phyloP scores from a whole-genome alignment of 2,797 vertebrate genomes.

The Notolepis coatsorum region DNA sequence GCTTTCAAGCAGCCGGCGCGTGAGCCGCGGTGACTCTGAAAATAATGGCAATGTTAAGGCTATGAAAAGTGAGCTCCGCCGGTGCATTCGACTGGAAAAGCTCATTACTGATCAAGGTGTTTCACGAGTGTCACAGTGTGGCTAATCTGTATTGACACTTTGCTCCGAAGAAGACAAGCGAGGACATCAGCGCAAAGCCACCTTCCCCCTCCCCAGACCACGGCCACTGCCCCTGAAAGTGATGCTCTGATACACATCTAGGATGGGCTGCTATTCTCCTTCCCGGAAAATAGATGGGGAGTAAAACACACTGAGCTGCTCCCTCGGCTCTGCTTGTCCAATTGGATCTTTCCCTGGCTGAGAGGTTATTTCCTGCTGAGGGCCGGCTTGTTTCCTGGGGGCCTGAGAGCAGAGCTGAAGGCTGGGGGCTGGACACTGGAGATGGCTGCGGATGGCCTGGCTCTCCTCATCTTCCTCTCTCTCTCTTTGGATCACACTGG shows the following conservation, averaged over 20 bases:
- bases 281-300: conserved; percentile 40
- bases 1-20: conserved; percentile 69
- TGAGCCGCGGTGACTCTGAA: conserved; percentile 73
- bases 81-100: conserved; percentile 64
- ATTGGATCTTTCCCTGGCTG: conserved; percentile 28
- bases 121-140: conserved; percentile 64
- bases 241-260: conserved; percentile 57
- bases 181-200: conserved; percentile 44
- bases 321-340: conserved; percentile 23
- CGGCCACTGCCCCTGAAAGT: conserved; percentile 29
- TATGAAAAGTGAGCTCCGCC: conserved; percentile 40
- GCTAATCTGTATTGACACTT: conserved; percentile 68
- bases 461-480: conserved; percentile 1
- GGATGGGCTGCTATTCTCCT: conserved; percentile 32
- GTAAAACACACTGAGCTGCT: conserved; percentile 34
- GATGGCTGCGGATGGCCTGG: conserved; percentile 6
- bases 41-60: conserved; percentile 72
- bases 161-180: conserved; percentile 41
- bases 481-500: conserved; percentile 3
- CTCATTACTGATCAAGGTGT: conserved; percentile 70
- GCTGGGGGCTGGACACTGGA: conserved; percentile 11
- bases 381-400: conserved; percentile 14
- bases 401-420: conserved; percentile 12
- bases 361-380: conserved; percentile 33
- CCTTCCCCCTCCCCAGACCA: conserved; percentile 23